A percentile compares a stretch with the other conserved stretches of the same genome.
Evolutionary conservation across 2,113 vertebrate genomes (phyloP).

Genomic region (Apus apus): DNA sequence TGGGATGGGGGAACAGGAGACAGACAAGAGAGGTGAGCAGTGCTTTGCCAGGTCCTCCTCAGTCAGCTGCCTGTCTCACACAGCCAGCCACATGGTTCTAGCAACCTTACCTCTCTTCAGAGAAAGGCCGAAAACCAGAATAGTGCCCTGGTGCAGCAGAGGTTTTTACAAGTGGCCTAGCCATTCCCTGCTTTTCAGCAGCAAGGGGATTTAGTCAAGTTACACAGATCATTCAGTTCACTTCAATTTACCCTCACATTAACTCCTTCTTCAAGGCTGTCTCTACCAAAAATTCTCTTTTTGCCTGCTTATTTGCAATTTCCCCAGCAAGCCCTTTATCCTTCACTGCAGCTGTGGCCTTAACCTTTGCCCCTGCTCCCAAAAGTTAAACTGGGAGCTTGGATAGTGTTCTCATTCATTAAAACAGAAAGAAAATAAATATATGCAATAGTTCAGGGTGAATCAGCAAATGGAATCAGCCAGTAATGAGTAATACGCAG

Average conservation of each 20-base stretch:
- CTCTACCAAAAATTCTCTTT: neutral
- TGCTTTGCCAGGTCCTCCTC: neutral
- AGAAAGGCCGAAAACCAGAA: neutral
- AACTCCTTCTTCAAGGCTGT: neutral
- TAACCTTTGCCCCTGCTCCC: neutral
- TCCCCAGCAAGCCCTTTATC: neutral
- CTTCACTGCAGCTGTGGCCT: neutral
- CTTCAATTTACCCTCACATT: neutral
- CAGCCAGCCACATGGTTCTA: neutral
- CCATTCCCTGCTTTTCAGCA: neutral
- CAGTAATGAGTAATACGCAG: neutral
- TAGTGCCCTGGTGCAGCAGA: neutral
- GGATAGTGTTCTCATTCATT: neutral
- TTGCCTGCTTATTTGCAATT: neutral
- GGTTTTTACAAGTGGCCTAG: neutral
- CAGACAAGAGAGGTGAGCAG: neutral
- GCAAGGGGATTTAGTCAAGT: neutral
- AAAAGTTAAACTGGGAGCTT: neutral
- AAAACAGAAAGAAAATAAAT: neutral
- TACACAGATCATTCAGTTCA: neutral
- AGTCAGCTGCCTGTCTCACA: rapidly evolving
- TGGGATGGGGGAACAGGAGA: neutral
- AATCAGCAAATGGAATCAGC: constrained; percentile 7
- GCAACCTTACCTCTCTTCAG: neutral
- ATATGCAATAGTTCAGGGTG: neutral